Evolutionary conservation across 2,888 invertebrate genomes (phyloP), one percentile per base, ranked within the genome.

Genomic region (Zelleria hepariella): DNA sequence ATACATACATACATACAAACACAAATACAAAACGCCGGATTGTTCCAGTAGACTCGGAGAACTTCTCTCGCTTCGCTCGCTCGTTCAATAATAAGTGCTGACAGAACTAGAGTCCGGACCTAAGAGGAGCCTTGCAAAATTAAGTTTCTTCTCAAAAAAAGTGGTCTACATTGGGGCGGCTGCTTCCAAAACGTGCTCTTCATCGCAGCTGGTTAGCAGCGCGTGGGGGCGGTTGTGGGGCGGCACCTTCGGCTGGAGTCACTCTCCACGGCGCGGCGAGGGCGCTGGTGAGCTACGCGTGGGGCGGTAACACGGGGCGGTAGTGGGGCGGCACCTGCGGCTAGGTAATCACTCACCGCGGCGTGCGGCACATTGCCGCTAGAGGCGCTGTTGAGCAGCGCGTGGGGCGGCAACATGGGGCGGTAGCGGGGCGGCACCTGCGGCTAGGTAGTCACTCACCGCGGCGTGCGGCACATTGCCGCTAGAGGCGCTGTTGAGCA

Each of bases 391-490:
- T 90, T 90, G 70, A 91, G 77, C 59, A 91, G 77, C 42, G 82
- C 78, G 66, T 85, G 83, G 61, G 83, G 71, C 64, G 80, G 86
- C 82, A 85, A 74, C 66, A 83, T n/a, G 63, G 88, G 86, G 65
- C 87, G 83, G 73, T 83, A 88, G 74, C 88, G 86, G 63, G 86
- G 88, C 66, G 86, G 87, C 66, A 88, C 86, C 69, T 91, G 91
- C 66, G 87, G 87, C 71, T 94, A 92, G 68, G n/a, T n/a, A 94
- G 89, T n/a, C n/a, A n/a, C n/a, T n/a, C 69, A 95, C 91, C 68
- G 94, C 95, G 26, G 94, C 94, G 65, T n/a, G n/a, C n/a, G n/a
- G n/a, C n/a, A n/a, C n/a, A n/a, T n/a, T n/a, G n/a, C 84, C 93
- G 93, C 66, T 94, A 94, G 78, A 93, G 92, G 74, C 92, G 91